Evolutionary conservation across 2,888 invertebrate genomes (phyloP), one percentile per base, ranked within the genome.

Genomic region (Caradrina kadenii): DNA sequence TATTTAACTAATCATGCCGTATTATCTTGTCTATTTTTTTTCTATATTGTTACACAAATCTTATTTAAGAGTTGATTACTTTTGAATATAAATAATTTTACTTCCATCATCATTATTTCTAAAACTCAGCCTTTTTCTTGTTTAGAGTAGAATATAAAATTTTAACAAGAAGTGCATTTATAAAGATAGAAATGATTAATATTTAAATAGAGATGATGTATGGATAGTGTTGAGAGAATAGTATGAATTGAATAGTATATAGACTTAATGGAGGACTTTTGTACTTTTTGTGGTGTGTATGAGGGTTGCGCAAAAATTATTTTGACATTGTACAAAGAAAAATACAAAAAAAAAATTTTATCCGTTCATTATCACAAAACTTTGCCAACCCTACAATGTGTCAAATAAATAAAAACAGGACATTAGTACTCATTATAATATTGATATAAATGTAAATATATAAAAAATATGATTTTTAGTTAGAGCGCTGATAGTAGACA

Each of bases 81-180:
- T 78, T 64, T 72, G 48, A 79, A 69, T 69, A 70, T 82, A 59
- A 63, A 45, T 73, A 69, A 59, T 66, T 70, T 61, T 31, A 65
- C 19, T 69, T 45, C 49, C 45, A 53, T 19, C 21, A 59, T 63
- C 11, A 60, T 80, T 50, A 60, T 78, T 80, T 73, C 54, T 52
- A 49, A 56, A 69, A 71, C 59, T 55, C 77, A 66, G 66, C 64
- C 69, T 72, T 77, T 81, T 77, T 69, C 84, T 84, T 76, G 84
- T 79, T 87, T 91, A 92, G 88, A 81, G 81, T 93, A 92, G 91
- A 87, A 88, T 84, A 88, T 91, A 90, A 89, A 88, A 83, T 87
- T 88, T 88, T 92, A 94, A 93, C 90, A 93, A 93, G 92, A 95
- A 95, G 95, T 95, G 95, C 95, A 95, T 95, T 95, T 95, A 95